A percentile compares a stretch with the other conserved stretches of the same genome.
phyloP scores from a whole-genome alignment of 2,797 vertebrate genomes.

The Spinus pinus region DNA sequence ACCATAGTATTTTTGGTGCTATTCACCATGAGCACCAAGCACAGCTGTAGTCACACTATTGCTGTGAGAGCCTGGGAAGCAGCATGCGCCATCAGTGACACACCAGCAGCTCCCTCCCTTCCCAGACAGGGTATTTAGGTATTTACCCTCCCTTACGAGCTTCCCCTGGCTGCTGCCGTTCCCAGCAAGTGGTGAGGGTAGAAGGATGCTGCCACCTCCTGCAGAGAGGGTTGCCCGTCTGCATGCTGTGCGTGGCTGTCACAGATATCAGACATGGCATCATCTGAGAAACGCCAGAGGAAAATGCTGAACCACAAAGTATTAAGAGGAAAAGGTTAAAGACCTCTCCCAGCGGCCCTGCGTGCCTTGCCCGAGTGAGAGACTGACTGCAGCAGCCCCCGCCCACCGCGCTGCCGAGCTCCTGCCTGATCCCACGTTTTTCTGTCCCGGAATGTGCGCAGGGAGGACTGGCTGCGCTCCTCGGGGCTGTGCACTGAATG shows the following conservation, averaged over 20 bases:
- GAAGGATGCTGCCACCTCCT: neutral
- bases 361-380: rapidly evolving
- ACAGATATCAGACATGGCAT: neutral
- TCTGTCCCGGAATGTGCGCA: neutral
- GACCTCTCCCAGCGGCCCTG: neutral
- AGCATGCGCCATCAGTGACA: neutral
- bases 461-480: neutral
- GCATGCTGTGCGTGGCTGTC: neutral
- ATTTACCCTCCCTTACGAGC: neutral
- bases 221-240: neutral
- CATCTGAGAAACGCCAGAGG: neutral
- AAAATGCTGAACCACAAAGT: neutral
- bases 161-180: neutral
- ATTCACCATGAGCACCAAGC: neutral
- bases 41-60: neutral
- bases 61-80: neutral
- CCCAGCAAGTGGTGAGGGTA: neutral
- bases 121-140: rapidly evolving
- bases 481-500: constrained; percentile 31
- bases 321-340: neutral
- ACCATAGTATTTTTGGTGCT: neutral
- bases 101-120: neutral
- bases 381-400: neutral
- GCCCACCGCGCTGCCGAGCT: rapidly evolving
- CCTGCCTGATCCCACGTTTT: neutral